phyloP scores from a whole-genome alignment of 1,140 invertebrate species.

The Bathynomus jamesi region DNA sequence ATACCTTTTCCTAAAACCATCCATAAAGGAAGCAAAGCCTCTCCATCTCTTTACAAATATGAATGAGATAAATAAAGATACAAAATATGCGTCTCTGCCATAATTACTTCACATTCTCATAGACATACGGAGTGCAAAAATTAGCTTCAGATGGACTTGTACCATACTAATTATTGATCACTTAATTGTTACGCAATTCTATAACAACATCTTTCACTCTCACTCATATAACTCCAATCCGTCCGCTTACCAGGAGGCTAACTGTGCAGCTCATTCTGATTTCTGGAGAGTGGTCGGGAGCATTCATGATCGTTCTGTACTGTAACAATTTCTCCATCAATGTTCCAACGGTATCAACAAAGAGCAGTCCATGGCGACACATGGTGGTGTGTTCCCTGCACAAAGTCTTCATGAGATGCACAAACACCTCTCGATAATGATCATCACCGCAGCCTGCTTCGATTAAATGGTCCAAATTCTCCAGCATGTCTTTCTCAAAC shows the following conservation, averaged over 20 bases:
- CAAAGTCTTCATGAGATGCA: slow-evolving; percentile 58
- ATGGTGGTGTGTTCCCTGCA: slow-evolving; percentile 63
- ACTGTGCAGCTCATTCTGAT: slow-evolving; percentile 85
- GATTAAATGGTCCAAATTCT: slow-evolving; percentile 78
- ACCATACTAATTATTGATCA: too few relatives aligned
- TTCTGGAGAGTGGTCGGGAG: slow-evolving; percentile 69
- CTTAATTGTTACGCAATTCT: too few relatives aligned
- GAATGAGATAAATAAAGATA: too few relatives aligned
- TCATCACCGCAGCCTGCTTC: slow-evolving; percentile 69
- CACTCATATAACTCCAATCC: too few relatives aligned
- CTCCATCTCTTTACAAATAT: too few relatives aligned
- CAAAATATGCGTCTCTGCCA: too few relatives aligned
- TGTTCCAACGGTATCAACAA: slow-evolving; percentile 66
- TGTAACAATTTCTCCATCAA: slow-evolving; percentile 74
- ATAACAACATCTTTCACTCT: too few relatives aligned
- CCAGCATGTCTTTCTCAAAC: slow-evolving; percentile 89
- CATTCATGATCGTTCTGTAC: slow-evolving; percentile 64
- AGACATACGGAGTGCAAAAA: too few relatives aligned
- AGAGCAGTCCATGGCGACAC: slow-evolving; percentile 49
- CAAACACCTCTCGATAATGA: slow-evolving; percentile 66
- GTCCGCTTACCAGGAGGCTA: slow-evolving; percentile 59
- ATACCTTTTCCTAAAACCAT: too few relatives aligned
- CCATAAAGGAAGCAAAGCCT: too few relatives aligned
- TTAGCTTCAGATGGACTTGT: too few relatives aligned
- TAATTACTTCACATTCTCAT: too few relatives aligned